Evolutionary conservation across 2,888 invertebrate genomes (phyloP).

Genomic region (Lypha dubia): DNA sequence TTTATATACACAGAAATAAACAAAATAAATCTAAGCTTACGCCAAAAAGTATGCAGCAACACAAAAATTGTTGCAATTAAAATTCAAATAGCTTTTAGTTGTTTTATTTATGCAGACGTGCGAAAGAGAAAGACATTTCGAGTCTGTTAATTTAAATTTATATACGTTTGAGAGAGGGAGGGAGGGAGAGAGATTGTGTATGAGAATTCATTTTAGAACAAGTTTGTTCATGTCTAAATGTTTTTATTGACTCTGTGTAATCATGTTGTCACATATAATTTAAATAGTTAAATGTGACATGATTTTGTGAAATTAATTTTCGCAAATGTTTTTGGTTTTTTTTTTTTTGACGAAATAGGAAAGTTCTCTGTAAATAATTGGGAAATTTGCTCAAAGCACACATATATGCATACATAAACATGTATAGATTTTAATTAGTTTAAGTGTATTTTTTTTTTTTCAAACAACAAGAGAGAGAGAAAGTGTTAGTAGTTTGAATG

Average conservation of each 20-base stretch:
- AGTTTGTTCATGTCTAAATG: conserved; percentile 32
- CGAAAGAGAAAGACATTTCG: background rate
- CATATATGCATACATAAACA: background rate
- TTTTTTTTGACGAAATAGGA: background rate
- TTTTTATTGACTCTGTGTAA: conserved; percentile 32
- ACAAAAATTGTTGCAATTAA: conserved; percentile 71
- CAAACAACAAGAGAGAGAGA: background rate
- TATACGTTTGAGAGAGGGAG: background rate
- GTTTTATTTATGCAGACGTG: conserved; percentile 50
- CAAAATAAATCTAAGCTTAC: conserved; percentile 62
- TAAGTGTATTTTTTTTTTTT: background rate
- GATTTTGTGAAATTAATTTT: conserved; percentile 37
- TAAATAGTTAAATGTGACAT: conserved; percentile 41
- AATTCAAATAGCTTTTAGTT: conserved; percentile 69
- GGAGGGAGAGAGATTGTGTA: background rate
- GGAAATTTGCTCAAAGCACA: background rate
- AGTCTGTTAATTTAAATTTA: background rate
- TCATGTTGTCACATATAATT: conserved; percentile 52
- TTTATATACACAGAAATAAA: conserved; percentile 11
- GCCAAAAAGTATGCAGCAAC: conserved; percentile 71
- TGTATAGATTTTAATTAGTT: background rate
- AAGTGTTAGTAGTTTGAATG: background rate
- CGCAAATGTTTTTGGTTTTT: background rate
- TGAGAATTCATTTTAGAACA: background rate
- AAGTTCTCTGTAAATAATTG: conserved; percentile 5